phyloP scores from a whole-genome alignment of 2,113 vertebrate genomes.

The Aegithalos caudatus region DNA sequence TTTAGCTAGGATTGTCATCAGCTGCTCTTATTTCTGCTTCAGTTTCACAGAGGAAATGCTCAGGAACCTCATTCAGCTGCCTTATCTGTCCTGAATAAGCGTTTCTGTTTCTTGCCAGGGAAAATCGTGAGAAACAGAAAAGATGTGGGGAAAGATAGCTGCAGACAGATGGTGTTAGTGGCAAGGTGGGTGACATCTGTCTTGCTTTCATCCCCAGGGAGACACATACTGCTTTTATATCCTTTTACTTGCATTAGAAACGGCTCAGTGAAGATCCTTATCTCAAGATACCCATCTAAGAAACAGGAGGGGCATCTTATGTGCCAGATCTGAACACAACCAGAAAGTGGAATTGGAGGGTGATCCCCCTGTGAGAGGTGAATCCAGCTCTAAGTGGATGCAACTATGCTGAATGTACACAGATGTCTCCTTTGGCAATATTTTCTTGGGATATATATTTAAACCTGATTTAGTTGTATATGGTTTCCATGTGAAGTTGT shows the following conservation, averaged over 20 bases:
- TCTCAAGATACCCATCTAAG: background rate
- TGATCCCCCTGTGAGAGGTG: background rate
- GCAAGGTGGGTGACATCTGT: background rate
- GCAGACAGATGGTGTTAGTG: background rate
- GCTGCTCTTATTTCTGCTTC: background rate
- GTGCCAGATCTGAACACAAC: background rate
- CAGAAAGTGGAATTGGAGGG: background rate
- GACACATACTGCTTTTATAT: background rate
- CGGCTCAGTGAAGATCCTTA: background rate
- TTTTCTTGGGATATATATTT: background rate
- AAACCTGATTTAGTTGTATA: background rate
- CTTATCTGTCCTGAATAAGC: background rate
- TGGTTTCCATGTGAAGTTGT: background rate
- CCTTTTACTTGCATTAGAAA: background rate
- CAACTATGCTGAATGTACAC: background rate
- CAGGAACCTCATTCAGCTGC: background rate
- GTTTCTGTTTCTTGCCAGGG: background rate
- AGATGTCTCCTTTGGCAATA: background rate
- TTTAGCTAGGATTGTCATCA: background rate
- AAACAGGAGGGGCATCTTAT: background rate
- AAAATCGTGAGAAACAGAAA: background rate
- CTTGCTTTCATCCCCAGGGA: background rate
- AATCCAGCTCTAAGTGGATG: background rate
- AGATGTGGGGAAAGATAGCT: background rate
- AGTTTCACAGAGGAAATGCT: background rate